These are phyloP conservation scores for Copidosoma aretas DNA, from an alignment of 2,888 invertebrate genomes.

Conservation along the genomic window DNA sequence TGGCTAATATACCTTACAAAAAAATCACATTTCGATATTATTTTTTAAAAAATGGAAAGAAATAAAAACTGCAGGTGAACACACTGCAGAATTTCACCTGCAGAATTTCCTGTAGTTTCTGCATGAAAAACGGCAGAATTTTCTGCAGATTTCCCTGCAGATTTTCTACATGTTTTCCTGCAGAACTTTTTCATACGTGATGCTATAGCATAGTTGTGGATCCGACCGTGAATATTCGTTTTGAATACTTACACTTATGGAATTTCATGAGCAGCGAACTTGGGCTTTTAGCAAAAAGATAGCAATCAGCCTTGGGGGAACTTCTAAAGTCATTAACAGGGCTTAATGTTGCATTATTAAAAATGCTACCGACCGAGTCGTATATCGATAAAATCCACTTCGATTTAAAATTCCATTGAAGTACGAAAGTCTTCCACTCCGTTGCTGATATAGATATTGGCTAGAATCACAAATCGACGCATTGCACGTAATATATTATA, in stretches of 20 bases:
- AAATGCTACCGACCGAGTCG: constrained; percentile 32
- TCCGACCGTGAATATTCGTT: no score
- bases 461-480: constrained; percentile 32
- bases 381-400: constrained; percentile 38
- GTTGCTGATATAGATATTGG: constrained; percentile 34
- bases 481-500: no score
- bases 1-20: no score
- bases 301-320: not conserved
- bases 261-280: constrained; percentile 39
- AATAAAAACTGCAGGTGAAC: no score
- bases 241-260: constrained; percentile 44
- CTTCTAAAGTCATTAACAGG: not conserved
- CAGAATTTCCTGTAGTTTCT: no score
- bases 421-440: constrained; percentile 48
- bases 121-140: no score
- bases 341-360: constrained; percentile 1
- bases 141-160: no score
- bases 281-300: constrained; percentile 37
- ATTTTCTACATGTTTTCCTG: no score
- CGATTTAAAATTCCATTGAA: constrained; percentile 42
- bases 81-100: no score
- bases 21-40: no score
- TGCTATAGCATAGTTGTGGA: constrained; percentile 13
- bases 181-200: not conserved
- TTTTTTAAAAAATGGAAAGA: no score